phyloP scores from a whole-genome alignment of 1,140 invertebrate genomes.

The Tribolium madens region DNA sequence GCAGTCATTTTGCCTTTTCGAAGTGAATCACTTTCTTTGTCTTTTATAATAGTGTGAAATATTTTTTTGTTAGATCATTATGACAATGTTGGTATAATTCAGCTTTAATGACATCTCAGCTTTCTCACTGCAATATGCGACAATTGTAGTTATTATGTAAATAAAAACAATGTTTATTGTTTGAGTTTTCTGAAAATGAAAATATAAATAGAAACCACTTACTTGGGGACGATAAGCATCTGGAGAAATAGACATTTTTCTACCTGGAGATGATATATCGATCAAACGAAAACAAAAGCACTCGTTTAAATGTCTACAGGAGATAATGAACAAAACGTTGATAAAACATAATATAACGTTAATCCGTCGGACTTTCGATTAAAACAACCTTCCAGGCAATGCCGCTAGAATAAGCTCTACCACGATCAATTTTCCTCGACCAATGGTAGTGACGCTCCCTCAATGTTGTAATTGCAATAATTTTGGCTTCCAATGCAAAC shows the following conservation, averaged over 20 bases:
- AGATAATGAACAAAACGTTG: not conserved
- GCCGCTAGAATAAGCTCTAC: not conserved
- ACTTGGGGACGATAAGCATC: conserved; percentile 25
- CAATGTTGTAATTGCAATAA: conserved; percentile 7
- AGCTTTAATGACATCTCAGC: conserved; percentile 17
- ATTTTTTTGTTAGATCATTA: conserved; percentile 17
- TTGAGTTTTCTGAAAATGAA: not conserved
- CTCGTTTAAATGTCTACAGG: not conserved
- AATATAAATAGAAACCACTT: conserved; percentile 16
- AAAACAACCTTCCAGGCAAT: conserved; percentile 7
- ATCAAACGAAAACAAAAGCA: conserved; percentile 31
- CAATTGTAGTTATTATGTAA: conserved; percentile 32
- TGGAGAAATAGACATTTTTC: conserved; percentile 16
- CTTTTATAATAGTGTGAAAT: conserved; percentile 14
- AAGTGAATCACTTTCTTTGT: not conserved
- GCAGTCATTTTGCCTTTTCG: not conserved
- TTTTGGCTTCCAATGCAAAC: conserved; percentile 33
- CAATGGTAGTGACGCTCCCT: conserved; percentile 14
- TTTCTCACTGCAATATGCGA: conserved; percentile 17
- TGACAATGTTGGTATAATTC: conserved; percentile 11
- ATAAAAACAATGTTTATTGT: conserved; percentile 20
- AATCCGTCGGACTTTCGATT: conserved; percentile 9
- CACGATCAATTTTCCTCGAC: conserved; percentile 18
- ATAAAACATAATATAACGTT: conserved; percentile 10
- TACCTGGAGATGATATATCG: not conserved